Percentiles rank a stretch among this genome's conserved stretches.
These are phyloP conservation scores for Aphaenogaster ashmeadi DNA, from an alignment of 1,140 invertebrate species.

Conservation along the genomic window DNA sequence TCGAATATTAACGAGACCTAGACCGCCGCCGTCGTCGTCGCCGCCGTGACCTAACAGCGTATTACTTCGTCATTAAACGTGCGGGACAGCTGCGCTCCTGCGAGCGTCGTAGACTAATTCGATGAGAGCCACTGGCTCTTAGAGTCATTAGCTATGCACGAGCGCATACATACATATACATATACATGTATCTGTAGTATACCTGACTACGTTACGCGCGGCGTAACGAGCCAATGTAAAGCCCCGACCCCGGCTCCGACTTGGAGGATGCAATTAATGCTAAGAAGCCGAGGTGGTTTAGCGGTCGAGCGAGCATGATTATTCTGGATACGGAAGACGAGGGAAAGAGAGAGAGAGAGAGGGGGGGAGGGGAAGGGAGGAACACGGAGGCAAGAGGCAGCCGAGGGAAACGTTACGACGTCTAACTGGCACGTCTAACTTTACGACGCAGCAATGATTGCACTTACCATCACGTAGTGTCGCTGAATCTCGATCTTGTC, in stretches of 20 bases:
- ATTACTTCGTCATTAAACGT: slow-evolving; percentile 70
- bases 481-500: slow-evolving; percentile 99
- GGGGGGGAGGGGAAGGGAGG: slow-evolving; percentile 38
- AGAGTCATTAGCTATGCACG: slow-evolving; percentile 73
- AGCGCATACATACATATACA: slow-evolving; percentile 29
- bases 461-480: slow-evolving; percentile 99
- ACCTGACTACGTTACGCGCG: slow-evolving; percentile 49
- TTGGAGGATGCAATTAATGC: slow-evolving; percentile 85
- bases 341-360: slow-evolving; percentile 54
- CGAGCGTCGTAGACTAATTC: slow-evolving; percentile 51
- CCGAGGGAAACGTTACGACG: slow-evolving; percentile 60
- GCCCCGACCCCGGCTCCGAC: slow-evolving; percentile 72
- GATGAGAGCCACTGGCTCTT: slow-evolving; percentile 76
- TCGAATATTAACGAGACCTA: slow-evolving; percentile 64
- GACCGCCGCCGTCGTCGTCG: slow-evolving; percentile 20
- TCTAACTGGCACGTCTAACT: slow-evolving; percentile 71
- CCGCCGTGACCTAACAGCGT: slow-evolving; percentile 27
- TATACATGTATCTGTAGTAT: slow-evolving; percentile 49
- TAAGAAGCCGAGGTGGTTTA: slow-evolving; percentile 84
- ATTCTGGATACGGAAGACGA: slow-evolving; percentile 75
- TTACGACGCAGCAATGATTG: slow-evolving; percentile 76
- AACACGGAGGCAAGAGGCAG: slow-evolving; percentile 69
- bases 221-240: slow-evolving; percentile 77
- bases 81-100: slow-evolving; percentile 54
- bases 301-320: slow-evolving; percentile 83